A percentile compares a stretch with the other conserved stretches of the same genome.
Conservation (phyloP, 2,888 invertebrate species). For the Axea sp. region DNA sequence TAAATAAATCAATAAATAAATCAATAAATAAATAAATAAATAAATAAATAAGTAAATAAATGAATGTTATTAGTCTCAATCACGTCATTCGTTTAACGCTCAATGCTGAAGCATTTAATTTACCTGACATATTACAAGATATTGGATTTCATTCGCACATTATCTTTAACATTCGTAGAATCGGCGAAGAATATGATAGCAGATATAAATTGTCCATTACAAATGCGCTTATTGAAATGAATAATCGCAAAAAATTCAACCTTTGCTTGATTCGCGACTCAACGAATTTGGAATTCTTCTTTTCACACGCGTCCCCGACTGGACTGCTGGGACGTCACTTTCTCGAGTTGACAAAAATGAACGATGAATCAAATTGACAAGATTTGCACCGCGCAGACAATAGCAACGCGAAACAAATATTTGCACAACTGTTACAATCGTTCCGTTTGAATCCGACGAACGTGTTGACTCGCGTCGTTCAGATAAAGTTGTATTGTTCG, state of each 20-base stretch:
- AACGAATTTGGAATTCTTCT: slow-evolving; percentile 9
- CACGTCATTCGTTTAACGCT: too few relatives aligned
- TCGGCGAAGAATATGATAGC: slow-evolving; percentile 34
- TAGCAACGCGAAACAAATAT: slow-evolving; percentile 34
- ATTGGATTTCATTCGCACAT: slow-evolving; percentile 50
- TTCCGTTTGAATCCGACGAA: slow-evolving; percentile 12
- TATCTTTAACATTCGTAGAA: slow-evolving; percentile 55
- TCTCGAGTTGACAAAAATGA: slow-evolving; percentile 12
- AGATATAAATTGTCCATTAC: slow-evolving; percentile 32
- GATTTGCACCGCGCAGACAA: slow-evolving; percentile 18
- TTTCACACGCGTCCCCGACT: too few relatives aligned
- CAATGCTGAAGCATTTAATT: too few relatives aligned
- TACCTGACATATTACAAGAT: slow-evolving; percentile 39
- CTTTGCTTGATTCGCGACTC: slow-evolving; percentile 21
- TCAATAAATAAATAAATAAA: too few relatives aligned
- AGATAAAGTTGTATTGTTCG: slow-evolving; percentile 55
- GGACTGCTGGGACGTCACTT: too few relatives aligned
- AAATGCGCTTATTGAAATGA: slow-evolving; percentile 33
- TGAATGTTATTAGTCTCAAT: too few relatives aligned
- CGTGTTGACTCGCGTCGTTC: slow-evolving; percentile 38
- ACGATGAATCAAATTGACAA: slow-evolving; percentile 4
- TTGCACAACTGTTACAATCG: slow-evolving; percentile 42
- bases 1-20: too few relatives aligned
- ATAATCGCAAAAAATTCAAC: slow-evolving; percentile 20
- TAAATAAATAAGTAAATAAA: too few relatives aligned